phyloP scores from a whole-genome alignment of 2,113 vertebrate genomes.

The Elgaria multicarinata region DNA sequence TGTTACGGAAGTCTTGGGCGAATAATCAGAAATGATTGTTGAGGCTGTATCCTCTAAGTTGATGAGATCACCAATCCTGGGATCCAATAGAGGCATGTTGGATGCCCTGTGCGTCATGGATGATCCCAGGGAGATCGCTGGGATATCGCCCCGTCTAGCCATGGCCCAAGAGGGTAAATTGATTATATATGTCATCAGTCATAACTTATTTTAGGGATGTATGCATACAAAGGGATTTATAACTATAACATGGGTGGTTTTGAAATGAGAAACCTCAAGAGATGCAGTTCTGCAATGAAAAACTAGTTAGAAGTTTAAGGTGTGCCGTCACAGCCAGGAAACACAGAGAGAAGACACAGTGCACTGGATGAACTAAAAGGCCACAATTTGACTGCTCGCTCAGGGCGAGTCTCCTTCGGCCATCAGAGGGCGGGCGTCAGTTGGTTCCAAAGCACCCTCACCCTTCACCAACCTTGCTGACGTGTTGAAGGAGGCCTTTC shows the following conservation, averaged over 20 bases:
- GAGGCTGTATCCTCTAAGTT: too few species aligned
- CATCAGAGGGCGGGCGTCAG: background rate
- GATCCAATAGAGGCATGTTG: too few species aligned
- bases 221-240: background rate
- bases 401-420: background rate
- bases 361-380: background rate
- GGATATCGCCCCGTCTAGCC: too few species aligned
- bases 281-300: background rate
- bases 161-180: background rate
- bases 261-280: background rate
- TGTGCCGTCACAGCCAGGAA: background rate
- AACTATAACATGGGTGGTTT: background rate
- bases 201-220: background rate
- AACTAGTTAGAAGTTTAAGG: background rate
- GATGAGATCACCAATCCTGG: too few species aligned
- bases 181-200: background rate
- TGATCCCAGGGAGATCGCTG: too few species aligned
- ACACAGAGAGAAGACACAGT: background rate
- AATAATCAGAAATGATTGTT: too few species aligned
- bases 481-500: background rate
- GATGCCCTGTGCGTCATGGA: too few species aligned
- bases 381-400: background rate
- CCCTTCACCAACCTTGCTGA: background rate
- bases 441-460: background rate
- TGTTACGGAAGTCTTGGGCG: too few species aligned